Evolutionary conservation across 1,140 invertebrate species (phyloP), one percentile per base, ranked within the genome.

Genomic region (Drosophila aff.): DNA sequence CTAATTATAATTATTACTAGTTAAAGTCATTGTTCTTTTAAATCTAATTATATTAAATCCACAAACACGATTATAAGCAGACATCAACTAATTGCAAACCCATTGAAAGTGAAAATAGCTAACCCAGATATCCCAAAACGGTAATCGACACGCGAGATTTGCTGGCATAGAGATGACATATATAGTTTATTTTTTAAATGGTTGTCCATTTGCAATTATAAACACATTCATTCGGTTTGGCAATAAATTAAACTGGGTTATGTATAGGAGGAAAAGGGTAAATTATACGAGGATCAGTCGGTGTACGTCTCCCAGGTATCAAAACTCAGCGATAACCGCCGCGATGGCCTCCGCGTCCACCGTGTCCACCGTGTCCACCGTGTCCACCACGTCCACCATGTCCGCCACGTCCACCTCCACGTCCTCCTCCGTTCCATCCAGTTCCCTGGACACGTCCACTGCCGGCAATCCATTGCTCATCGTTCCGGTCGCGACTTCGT

Each of bases 371-470:
- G n/a, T 4, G 49, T 8, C 93, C 91, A 61, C 92, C 92, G 8
- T 31, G 26, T 0, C 71, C 49, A 10, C 72, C 41, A 31, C 8
- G 31, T 43, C 91, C 91, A 46, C 91, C 49, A 3, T 11, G n/a
- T 43, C 91, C 91, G 47, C 91, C 49, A 3, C 11, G 49, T 9
- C 93, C 91, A 61, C 92, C 92, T 7, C 71, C 72, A 16, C 47
- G 21, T 2, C 72, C 49, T 15, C 73, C 47, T 2, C 79, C 73
- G 59, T 76, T 79, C 91, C 91, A 92, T n/a, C 91, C 91, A 4
- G 79, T 61, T 38, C 91, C 91, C 33, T 92, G 91, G 0, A 92
- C 91, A 41, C 91, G 91, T 47, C 91, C 91, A 53, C 91, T 92
- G 5, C 76, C 86, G 15, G 57, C 64, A 3, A 81, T 64, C 89